Evolutionary conservation across 2,797 vertebrate species (phyloP).

Genomic region (Acomys russatus): DNA sequence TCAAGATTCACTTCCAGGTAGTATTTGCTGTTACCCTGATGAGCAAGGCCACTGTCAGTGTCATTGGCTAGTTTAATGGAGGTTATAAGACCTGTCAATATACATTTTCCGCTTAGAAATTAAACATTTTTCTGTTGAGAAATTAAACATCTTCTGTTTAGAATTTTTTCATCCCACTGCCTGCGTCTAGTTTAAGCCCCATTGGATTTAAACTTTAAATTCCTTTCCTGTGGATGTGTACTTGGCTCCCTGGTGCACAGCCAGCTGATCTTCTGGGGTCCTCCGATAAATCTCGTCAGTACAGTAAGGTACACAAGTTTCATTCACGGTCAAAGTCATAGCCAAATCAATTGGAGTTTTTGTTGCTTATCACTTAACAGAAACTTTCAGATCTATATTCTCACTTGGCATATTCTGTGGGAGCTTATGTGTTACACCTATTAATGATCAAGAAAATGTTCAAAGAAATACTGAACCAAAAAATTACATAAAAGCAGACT

Average conservation of each 20-base stretch:
- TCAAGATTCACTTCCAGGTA: conserved; percentile 54
- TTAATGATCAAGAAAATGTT: background rate
- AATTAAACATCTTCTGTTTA: conserved; percentile 19
- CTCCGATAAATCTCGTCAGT: background rate
- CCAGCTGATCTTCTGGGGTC: background rate
- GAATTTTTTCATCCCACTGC: background rate
- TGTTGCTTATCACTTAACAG: background rate
- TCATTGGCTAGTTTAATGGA: background rate
- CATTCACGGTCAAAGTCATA: background rate
- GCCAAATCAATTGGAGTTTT: background rate
- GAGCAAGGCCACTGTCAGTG: conserved; percentile 35
- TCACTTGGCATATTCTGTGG: conserved; percentile 12
- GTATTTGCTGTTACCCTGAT: conserved; percentile 61
- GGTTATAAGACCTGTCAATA: conserved; percentile 19
- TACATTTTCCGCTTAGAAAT: conserved; percentile 52
- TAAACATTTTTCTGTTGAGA: conserved; percentile 49
- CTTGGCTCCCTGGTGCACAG: background rate
- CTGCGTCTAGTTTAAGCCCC: background rate
- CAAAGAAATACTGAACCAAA: background rate
- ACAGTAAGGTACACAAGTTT: background rate
- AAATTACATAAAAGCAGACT: background rate
- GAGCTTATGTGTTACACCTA: background rate
- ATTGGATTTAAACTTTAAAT: background rate
- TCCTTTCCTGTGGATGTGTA: background rate
- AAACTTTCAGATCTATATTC: conserved; percentile 10